phyloP scores from a whole-genome alignment of 2,113 vertebrate genomes.

The Neogobius melanostomus region DNA sequence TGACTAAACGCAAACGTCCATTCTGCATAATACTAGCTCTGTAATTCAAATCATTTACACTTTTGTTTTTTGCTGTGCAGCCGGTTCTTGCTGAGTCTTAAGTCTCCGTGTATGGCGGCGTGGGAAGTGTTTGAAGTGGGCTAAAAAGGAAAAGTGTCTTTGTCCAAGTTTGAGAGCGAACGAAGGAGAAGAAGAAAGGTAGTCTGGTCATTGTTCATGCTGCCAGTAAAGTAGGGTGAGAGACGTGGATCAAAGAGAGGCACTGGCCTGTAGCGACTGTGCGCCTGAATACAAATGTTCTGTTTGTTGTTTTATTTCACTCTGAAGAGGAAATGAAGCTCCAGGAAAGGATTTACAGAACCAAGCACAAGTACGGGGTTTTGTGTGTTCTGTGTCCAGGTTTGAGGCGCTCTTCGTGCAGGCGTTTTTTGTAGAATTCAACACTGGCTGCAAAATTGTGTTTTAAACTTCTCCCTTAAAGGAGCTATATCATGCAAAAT shows the following conservation, averaged over 20 bases:
- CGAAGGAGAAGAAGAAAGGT: not conserved
- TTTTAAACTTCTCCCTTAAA: too few species aligned
- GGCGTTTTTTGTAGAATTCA: too few species aligned
- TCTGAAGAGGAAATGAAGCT: slow-evolving; percentile 11
- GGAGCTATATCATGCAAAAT: too few species aligned
- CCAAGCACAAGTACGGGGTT: not conserved
- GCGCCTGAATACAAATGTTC: not conserved
- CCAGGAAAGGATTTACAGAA: slow-evolving; percentile 3
- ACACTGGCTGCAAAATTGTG: too few species aligned
- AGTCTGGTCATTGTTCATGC: slow-evolving; percentile 8
- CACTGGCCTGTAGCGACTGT: not conserved
- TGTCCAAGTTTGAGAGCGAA: not conserved
- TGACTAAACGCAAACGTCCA: not conserved
- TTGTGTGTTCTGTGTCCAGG: not conserved
- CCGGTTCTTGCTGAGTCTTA: not conserved
- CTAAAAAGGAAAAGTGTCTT: not conserved
- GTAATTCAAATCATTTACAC: not conserved
- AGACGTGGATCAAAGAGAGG: slow-evolving; percentile 5
- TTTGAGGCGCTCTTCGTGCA: not conserved
- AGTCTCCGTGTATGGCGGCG: not conserved
- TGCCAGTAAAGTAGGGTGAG: not conserved
- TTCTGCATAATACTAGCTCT: not conserved
- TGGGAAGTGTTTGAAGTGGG: not conserved
- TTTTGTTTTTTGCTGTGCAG: not conserved
- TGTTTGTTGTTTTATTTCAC: slow-evolving; percentile 1